These are phyloP conservation scores for Bimastos eiseni DNA, from an alignment of 2,888 invertebrate species.

Conservation along the genomic window DNA sequence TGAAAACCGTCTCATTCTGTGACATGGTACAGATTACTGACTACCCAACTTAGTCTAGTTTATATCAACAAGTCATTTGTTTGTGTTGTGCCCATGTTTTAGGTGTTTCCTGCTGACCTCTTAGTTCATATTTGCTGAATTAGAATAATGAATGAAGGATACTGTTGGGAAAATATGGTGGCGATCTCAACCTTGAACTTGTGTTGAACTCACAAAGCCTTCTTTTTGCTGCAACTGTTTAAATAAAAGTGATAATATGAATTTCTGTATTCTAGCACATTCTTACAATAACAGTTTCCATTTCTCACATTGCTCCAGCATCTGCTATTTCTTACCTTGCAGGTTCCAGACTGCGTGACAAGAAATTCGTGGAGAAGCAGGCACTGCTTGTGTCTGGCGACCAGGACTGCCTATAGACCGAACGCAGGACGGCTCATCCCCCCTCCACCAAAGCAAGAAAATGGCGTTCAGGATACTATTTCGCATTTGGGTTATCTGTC, in stretches of 20 bases:
- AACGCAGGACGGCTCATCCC: background rate
- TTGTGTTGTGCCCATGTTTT: too few species aligned
- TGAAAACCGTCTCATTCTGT: too few species aligned
- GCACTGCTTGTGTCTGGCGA: background rate
- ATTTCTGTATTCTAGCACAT: background rate
- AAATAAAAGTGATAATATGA: too few species aligned
- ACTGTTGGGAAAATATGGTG: background rate
- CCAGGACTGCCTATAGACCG: conserved; percentile 16
- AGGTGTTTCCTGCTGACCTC: too few species aligned
- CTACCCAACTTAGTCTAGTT: too few species aligned
- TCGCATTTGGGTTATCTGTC: background rate
- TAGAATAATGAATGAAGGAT: background rate
- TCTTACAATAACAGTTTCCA: background rate
- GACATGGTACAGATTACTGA: too few species aligned
- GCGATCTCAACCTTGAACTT: background rate
- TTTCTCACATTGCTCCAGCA: background rate
- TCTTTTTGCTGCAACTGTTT: background rate
- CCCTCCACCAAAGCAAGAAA: background rate
- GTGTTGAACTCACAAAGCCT: background rate
- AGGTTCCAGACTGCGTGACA: background rate
- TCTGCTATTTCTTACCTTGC: background rate
- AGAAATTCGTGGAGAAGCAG: conserved; percentile 17
- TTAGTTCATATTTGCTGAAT: background rate
- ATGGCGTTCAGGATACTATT: conserved; percentile 22
- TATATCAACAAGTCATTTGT: too few species aligned